A percentile compares a stretch with the other conserved stretches of the same genome.
Conservation (phyloP, 2,797 vertebrate genomes). For the Coendou prehensilis region DNA sequence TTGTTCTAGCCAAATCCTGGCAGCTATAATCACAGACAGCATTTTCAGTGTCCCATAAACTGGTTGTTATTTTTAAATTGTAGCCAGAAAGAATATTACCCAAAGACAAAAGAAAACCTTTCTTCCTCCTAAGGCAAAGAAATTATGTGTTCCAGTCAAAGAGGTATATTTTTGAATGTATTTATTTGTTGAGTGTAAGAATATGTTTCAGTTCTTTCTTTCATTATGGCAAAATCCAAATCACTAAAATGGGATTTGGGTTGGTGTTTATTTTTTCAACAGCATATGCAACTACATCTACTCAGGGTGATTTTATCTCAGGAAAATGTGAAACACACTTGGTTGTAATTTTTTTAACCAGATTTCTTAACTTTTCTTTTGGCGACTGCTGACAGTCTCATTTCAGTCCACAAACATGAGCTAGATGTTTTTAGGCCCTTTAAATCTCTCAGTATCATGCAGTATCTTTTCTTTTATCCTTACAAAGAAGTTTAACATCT, state of each 20-base stretch:
- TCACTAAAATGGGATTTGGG: background rate
- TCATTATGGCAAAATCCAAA: conserved; percentile 34
- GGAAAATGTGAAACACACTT: background rate
- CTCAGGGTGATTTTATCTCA: background rate
- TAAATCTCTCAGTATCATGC: background rate
- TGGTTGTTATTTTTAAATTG: conserved; percentile 67
- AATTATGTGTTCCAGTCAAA: background rate
- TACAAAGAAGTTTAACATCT: conserved; percentile 5
- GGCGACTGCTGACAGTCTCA: background rate
- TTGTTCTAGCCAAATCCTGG: conserved; percentile 83
- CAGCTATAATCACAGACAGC: conserved; percentile 72
- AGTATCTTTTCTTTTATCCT: background rate
- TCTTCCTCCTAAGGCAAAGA: background rate
- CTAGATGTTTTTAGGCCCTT: background rate
- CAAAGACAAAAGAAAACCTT: background rate
- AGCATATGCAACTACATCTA: background rate
- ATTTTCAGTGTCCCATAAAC: conserved; percentile 68
- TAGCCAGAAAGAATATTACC: conserved; percentile 52
- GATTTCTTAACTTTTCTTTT: conserved; percentile 14
- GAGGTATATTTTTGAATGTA: background rate
- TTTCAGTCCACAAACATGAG: background rate
- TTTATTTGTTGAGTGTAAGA: background rate
- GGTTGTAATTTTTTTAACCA: conserved; percentile 29
- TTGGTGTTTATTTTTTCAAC: conserved; percentile 36
- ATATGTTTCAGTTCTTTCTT: conserved; percentile 23